Evolutionary conservation across 2,113 vertebrate genomes (phyloP), one percentile per base, ranked within the genome.

Genomic region (Ptilonorhynchus violaceus): DNA sequence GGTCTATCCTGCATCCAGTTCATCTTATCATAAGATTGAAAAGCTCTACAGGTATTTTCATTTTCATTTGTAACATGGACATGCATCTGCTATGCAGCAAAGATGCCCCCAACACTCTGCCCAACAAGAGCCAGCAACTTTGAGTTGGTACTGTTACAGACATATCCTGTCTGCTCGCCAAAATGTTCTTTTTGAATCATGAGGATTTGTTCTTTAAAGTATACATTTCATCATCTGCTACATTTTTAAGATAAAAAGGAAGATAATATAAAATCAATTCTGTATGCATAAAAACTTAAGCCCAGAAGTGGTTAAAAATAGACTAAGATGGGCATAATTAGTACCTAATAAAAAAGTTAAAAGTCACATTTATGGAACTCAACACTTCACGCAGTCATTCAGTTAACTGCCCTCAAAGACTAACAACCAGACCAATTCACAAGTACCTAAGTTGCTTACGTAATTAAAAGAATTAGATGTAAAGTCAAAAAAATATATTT

Each of bases 351-450:
- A 88, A 92, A 94, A 83, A 85, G 15, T 33, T 93, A 68, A 8
- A 72, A 93, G 86, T 79, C 46, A 0, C 33, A 31, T 60, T 79
- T 60, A 83, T 35, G 77, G 63, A 93, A 75, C 6, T 83, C 87
- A 96, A 91, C 67, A 93, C 72, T 87, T 80, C 82, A 74, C 73
- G 63, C 52, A 49, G 80, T 95, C 66, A 19, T 27, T 68, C 2
- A 92, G 16, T 68, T 84, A 94, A 94, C 52, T 93, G 85, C 41
- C 88, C 52, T 88, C 92, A 70, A 82, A 95, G 58, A 85, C 85
- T 93, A 85, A 95, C 91, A 92, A 84, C 64, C 86, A 96, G 96
- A 93, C 81, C 95, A 96, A 78, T 93, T 96, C 97, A 96, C 97
- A 92, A 94, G 96, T 92, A 96, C 83, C 62, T 55, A 84, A 74